Base-by-base conservation (phyloP, 2,888 invertebrate genomes). In the Hyppa rectilinea region DNA sequence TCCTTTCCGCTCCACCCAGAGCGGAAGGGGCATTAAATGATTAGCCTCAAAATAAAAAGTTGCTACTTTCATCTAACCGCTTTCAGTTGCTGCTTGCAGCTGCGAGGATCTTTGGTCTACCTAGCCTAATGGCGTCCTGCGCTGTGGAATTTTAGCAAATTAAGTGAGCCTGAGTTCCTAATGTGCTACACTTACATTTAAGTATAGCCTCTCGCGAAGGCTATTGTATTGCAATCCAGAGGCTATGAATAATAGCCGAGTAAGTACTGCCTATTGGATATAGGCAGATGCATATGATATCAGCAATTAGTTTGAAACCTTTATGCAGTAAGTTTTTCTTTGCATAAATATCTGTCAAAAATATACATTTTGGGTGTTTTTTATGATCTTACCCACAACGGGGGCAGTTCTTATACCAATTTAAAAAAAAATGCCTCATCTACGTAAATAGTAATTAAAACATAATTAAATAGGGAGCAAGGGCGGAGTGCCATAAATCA, bases 401-500 rank as follows among this genome's bases (percentile, higher is more conserved):
- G 14, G 4, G 12, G 12, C 0, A 34, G 23, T 49, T 49, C 5
- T 23, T 23, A 29, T 12, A 29, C 12, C 17, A n/a, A 49, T 26
- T 17, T 38, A 47, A 0, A 65, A 45, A 69, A n/a, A 31, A 50
- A 69, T 45, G 4, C 14, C 10, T 20, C 9, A 5, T 53, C 58
- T 31, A 47, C 52, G 38, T 40, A 52, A 55, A 78, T 59, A 5
- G 26, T 55, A 49, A 65, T 73, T 61, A 81, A 34, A 81, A 72
- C 49, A 66, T 73, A 78, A 78, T 72, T 79, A 69, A 43, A 79
- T 47, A n/a, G 52, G 56, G 50, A 70, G 64, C 60, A 74, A 70
- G 64, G 62, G 56, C 34, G 36, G 50, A 9, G 2, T 43, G 47
- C 45, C 56, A 80, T 84, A 82, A 84, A 84, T 84, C 84, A 84